Percentiles rank a stretch among this genome's conserved stretches.
phyloP scores from a whole-genome alignment of 2,888 invertebrate species.

The Mimachlamys varia region DNA sequence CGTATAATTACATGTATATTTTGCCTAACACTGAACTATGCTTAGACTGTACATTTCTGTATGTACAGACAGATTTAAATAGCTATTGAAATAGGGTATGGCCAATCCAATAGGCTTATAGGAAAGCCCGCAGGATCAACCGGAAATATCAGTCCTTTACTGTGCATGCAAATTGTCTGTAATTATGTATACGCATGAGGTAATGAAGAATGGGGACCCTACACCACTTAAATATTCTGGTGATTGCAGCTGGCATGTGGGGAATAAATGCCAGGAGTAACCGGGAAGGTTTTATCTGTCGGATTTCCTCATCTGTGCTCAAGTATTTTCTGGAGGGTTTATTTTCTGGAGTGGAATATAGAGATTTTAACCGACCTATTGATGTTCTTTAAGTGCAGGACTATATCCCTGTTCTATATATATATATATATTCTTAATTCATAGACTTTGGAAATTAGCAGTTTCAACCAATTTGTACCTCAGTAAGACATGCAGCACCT shows the following conservation, averaged over 20 bases:
- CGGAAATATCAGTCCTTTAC: background rate
- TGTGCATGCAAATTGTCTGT: background rate
- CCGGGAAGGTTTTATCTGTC: too few species aligned
- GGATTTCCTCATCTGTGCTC: background rate
- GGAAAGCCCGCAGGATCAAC: slow-evolving; percentile 12
- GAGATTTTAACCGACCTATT: background rate
- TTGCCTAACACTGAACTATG: background rate
- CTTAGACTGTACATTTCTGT: background rate
- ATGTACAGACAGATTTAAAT: background rate
- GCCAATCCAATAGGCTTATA: background rate
- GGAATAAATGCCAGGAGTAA: too few species aligned
- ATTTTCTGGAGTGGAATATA: background rate
- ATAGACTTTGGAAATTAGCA: background rate
- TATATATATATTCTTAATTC: too few species aligned
- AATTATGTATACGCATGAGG: slow-evolving; percentile 19
- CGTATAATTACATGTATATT: background rate
- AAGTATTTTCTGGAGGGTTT: background rate
- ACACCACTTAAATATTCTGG: background rate
- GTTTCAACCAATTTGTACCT: background rate
- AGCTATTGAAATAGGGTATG: background rate
- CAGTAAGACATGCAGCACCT: background rate
- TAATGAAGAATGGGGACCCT: background rate
- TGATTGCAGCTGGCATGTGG: too few species aligned
- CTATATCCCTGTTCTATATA: background rate
- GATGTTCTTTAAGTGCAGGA: too few species aligned